Evolutionary conservation across 2,888 invertebrate genomes (phyloP), one percentile per base, ranked within the genome.

Genomic region (Zygogramma bicolorata): DNA sequence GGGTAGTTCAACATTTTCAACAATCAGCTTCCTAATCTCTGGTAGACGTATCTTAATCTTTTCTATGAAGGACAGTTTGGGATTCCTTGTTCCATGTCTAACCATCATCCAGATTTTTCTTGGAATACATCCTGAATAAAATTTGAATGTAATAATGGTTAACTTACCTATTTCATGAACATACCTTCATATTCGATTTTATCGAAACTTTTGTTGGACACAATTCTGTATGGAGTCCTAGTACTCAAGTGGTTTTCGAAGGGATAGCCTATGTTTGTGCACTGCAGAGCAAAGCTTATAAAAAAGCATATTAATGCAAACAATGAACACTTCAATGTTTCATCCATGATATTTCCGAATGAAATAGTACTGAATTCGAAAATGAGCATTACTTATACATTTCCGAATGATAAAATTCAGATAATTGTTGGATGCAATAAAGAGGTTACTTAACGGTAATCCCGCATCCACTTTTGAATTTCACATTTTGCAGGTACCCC

Each of bases 31-130:
- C 79, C 89, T 89, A 27, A 93, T 84, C 49, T 87, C 82, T 31
- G 88, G 88, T 8, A 95, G 85, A 61, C 88, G 85, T 1, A 86
- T 86, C 46, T 88, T 88, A 85, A 92, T 91, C 29, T 84, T 84
- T 7, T 84, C 74, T 68, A 93, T 91, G 49, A 91, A 88, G 73
- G 90, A 88, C 65, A 85, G 84, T 77, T 91, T 90, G 0, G 95
- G 94, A 84, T 92, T 89, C 75, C 95, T 89, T n/a, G 94, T 93
- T 3, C 95, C 95, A 87, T 95, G 95, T 4, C 95, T 90, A 42
- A 93, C 85, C 20, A 94, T 81, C 86, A 93, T 90, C 95, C 95
- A 95, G 73, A 94, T 90, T 85, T 93, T 93, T 29, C 68, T 77
- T 18, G 86, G 79, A 18, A 68, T 68, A 74, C 86, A 86, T 42